Percentiles rank a stretch among this genome's conserved stretches.
phyloP scores from a whole-genome alignment of 1,140 invertebrate genomes.

The Drosophila pachea region DNA sequence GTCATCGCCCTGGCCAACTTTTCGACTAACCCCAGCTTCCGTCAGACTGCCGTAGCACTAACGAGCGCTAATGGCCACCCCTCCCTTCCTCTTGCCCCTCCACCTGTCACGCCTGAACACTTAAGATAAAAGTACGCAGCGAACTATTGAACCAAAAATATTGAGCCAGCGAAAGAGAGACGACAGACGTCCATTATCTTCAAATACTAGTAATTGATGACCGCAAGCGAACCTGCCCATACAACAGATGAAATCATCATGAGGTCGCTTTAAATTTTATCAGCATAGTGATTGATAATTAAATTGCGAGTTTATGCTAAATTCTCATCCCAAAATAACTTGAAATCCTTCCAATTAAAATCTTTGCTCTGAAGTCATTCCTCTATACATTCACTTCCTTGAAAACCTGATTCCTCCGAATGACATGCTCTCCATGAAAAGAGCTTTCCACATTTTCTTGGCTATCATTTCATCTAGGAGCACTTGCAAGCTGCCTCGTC shows the following conservation, averaged over 20 bases:
- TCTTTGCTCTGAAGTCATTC: neutral
- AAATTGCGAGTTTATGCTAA: no score
- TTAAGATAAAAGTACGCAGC: conserved; percentile 8
- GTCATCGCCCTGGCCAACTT: conserved; percentile 54
- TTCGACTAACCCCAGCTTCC: conserved; percentile 9
- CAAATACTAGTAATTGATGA: conserved; percentile 71
- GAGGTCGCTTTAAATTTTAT: conserved; percentile 48
- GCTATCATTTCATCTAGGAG: neutral
- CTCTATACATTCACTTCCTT: no score
- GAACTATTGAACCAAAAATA: conserved; percentile 67
- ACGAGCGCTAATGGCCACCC: conserved; percentile 64
- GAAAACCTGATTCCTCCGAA: no score
- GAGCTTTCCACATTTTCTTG: no score
- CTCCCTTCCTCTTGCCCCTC: neutral
- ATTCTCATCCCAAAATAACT: no score
- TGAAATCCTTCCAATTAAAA: no score
- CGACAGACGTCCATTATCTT: conserved; percentile 71
- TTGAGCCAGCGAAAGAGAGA: conserved; percentile 9
- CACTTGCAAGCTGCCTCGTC: neutral
- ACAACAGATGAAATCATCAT: conserved; percentile 19
- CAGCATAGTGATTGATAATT: no score
- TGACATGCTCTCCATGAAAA: no score
- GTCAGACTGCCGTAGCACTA: conserved; percentile 29
- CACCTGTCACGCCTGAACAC: neutral
- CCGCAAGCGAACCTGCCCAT: conserved; percentile 20